These are phyloP conservation scores for Isichthys henryi DNA, from an alignment of 2,113 vertebrate genomes.

Conservation along the genomic window DNA sequence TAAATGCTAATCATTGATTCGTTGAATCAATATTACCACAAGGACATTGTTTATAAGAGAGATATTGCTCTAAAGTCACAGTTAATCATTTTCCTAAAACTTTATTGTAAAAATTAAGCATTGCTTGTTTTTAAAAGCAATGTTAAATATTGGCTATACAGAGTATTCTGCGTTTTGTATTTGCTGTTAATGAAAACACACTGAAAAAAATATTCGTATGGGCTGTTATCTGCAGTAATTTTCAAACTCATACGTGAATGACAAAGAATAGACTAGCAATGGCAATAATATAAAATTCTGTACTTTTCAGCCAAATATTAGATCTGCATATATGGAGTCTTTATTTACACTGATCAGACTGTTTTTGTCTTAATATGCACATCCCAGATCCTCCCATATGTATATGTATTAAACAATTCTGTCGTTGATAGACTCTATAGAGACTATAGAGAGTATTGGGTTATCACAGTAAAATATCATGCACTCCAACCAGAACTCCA, in stretches of 20 bases:
- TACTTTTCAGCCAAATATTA: background rate
- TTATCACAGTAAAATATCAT: background rate
- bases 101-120: background rate
- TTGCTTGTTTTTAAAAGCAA: background rate
- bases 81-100: conserved; percentile 6
- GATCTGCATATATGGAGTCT: background rate
- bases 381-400: background rate
- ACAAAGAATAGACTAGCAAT: background rate
- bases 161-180: background rate
- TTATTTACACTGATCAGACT: background rate
- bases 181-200: background rate
- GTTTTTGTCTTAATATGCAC: background rate
- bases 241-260: background rate
- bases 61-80: background rate
- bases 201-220: background rate
- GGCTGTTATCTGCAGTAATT: background rate
- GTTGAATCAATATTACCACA: background rate
- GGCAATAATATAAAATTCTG: background rate
- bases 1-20: conserved; percentile 3
- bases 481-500: background rate
- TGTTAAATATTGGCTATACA: background rate
- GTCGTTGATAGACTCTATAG: background rate
- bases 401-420: background rate
- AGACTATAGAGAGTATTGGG: background rate
- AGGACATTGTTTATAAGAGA: background rate